phyloP scores from a whole-genome alignment of 2,113 vertebrate species.

The Cyphomyrus discorhynchus region DNA sequence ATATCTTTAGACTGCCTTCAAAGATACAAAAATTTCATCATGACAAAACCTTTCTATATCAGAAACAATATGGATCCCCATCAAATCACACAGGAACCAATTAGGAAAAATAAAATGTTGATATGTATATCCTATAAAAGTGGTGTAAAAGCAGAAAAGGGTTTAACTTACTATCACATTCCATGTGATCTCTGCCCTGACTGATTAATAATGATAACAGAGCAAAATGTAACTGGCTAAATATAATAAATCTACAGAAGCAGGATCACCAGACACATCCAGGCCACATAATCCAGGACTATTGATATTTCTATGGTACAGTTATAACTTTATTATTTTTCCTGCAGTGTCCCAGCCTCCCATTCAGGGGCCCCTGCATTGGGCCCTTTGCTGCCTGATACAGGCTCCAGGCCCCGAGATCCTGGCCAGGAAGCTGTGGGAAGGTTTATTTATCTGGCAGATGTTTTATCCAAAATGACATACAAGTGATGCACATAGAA shows the following conservation, averaged over 20 bases:
- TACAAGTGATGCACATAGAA: not conserved
- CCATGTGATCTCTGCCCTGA: too few relatives aligned
- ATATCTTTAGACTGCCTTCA: not conserved
- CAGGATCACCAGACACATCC: not conserved
- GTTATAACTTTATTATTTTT: too few relatives aligned
- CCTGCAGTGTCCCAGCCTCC: too few relatives aligned
- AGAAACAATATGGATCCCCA: not conserved
- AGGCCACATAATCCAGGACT: too few relatives aligned
- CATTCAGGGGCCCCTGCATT: not conserved
- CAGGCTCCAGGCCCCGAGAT: not conserved
- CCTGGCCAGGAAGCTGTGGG: not conserved
- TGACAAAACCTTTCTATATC: not conserved
- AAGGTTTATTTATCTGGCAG: not conserved
- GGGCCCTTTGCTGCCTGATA: not conserved
- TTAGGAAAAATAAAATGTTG: not conserved
- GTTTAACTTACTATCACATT: too few relatives aligned
- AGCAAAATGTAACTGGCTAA: too few relatives aligned
- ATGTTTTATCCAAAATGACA: not conserved
- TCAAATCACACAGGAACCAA: not conserved
- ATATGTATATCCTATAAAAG: not conserved
- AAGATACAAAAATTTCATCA: not conserved
- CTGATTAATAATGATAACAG: too few relatives aligned
- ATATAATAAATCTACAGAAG: not conserved
- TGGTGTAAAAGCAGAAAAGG: not conserved
- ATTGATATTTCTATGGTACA: too few relatives aligned